Evolutionary conservation across 2,797 vertebrate genomes (phyloP), one percentile per base, ranked within the genome.

Genomic region (Syndactyla subalaris): DNA sequence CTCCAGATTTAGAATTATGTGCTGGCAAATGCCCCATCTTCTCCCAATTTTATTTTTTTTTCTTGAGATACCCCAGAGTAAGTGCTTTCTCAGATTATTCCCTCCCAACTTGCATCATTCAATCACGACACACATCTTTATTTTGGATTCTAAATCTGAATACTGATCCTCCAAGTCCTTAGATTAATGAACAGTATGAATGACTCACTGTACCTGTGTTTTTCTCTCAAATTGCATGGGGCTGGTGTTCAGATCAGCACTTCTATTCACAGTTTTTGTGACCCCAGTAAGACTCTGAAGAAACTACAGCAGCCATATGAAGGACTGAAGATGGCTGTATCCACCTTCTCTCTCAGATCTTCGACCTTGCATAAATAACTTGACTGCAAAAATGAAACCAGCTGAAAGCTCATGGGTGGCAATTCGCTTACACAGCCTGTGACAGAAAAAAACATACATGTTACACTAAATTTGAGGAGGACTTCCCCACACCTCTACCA

Each of bases 61-160:
- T 54, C 30, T 54, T 89, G 92, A 97, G 84, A 95, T 94, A 91
- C 46, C 46, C 61, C 84, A 96, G 90, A 96, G 39, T 89, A 95
- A 97, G 89, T 85, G 54, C 61, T 95, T 97, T 97, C 89, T 96
- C 95, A 96, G 95, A 93, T 95, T 85, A 92, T 75, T 92, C 77
- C 63, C 55, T 95, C 83, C 55, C 55, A 93, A 55, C 34, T 89
- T 79, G 70, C 65, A 78, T 72, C 30, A 72, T 66, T 85, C 76
- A 76, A 95, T 89, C 85, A 66, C 57, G 72, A 88, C 58, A 51
- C 51, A n/a, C 43, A 48, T 70, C 82, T 91, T 89, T 9, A 70
- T 70, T 85, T 94, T 81, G 80, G 30, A 77, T 85, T 74, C 80
- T 84, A 79, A 78, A 61, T 62, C 45, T 74, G 38, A 93, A 66